A percentile compares a stretch with the other conserved stretches of the same genome.
These are phyloP conservation scores for Cyprinus carpio DNA, from an alignment of 2,113 vertebrate genomes.

Conservation along the genomic window DNA sequence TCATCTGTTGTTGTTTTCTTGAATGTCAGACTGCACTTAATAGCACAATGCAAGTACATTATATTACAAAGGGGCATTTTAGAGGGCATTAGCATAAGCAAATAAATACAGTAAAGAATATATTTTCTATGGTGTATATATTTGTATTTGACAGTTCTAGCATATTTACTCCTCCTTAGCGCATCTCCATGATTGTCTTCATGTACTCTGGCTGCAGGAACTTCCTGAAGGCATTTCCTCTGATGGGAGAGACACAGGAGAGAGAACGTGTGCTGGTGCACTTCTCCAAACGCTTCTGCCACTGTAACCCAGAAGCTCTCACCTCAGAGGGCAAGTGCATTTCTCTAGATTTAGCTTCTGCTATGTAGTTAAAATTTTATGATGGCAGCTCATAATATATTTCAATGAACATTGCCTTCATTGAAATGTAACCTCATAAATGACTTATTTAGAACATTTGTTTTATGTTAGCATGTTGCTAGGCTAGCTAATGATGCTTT, in stretches of 20 bases:
- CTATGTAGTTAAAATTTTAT: background rate
- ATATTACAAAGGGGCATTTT: no score
- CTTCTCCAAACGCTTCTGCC: slow-evolving; percentile 80
- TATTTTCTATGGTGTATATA: background rate
- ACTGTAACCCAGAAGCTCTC: slow-evolving; percentile 73
- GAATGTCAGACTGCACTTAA: background rate
- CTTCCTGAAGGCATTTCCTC: slow-evolving; percentile 81
- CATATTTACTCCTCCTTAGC: background rate
- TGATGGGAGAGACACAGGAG: slow-evolving; percentile 84
- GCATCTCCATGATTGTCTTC: background rate
- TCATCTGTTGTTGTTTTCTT: background rate
- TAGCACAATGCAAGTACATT: background rate
- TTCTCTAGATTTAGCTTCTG: background rate
- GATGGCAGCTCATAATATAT: background rate
- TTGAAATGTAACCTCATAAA: background rate
- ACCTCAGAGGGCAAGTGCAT: slow-evolving; percentile 71
- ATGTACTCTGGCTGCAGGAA: slow-evolving; percentile 62
- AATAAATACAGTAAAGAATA: background rate
- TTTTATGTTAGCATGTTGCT: background rate
- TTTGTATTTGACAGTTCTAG: background rate
- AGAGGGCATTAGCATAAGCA: no score
- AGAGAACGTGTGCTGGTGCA: slow-evolving; percentile 79
- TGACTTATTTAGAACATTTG: background rate
- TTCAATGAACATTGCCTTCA: background rate
- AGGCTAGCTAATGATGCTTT: background rate